Evolutionary conservation across 2,113 vertebrate genomes (phyloP).

Genomic region (Tonatia bakeri): DNA sequence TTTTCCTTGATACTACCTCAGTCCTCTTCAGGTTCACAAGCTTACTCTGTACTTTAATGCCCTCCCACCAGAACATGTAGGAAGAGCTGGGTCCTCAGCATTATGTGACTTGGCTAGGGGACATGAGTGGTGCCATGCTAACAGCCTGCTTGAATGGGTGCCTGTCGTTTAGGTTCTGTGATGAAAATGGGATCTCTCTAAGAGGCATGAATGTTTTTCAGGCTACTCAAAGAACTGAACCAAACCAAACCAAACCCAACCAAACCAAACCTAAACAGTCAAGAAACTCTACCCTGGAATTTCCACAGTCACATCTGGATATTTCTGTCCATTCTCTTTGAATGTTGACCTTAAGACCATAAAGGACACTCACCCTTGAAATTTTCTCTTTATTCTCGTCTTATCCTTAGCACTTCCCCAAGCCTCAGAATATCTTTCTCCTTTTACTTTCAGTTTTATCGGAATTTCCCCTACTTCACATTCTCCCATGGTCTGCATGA

Average conservation of each 20-base stretch:
- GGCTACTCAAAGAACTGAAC: background rate
- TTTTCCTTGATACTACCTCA: background rate
- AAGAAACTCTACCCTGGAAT: background rate
- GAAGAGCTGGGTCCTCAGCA: background rate
- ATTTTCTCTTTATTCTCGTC: background rate
- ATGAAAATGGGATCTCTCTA: background rate
- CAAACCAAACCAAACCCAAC: no score
- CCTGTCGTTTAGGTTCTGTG: background rate
- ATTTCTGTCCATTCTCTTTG: background rate
- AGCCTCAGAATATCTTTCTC: background rate
- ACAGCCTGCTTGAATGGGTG: background rate
- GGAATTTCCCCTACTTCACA: background rate
- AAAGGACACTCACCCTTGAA: background rate
- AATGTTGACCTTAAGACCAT: background rate
- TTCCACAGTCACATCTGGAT: background rate
- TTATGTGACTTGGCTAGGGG: rapidly evolving
- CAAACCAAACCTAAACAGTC: background rate
- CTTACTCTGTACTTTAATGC: background rate
- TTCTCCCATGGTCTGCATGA: background rate
- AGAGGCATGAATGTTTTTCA: background rate
- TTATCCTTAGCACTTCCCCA: background rate
- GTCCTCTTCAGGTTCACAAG: background rate
- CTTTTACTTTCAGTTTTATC: background rate
- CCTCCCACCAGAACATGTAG: background rate
- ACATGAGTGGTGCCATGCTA: background rate